phyloP scores from a whole-genome alignment of 1,140 invertebrate species.

The Odontomachus brunneus region DNA sequence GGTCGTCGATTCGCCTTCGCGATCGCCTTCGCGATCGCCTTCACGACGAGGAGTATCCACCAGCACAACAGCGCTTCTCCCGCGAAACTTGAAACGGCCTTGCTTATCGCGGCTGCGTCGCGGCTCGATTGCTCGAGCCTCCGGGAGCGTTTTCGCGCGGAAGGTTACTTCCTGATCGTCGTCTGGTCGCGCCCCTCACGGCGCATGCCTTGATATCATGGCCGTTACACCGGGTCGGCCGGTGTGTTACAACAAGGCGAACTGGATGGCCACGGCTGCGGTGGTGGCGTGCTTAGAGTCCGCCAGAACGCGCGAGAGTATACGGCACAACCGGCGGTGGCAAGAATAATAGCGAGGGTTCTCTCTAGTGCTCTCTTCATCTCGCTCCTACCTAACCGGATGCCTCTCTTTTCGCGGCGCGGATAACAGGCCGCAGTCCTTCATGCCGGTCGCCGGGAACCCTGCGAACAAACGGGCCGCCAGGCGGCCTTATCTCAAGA shows the following conservation, averaged over 20 bases:
- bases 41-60: too few relatives aligned
- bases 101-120: slow-evolving; percentile 4
- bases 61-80: background rate
- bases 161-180: slow-evolving; percentile 19
- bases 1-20: too few relatives aligned
- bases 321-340: slow-evolving; percentile 51
- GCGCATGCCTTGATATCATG: slow-evolving; percentile 58
- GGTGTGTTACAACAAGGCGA: slow-evolving; percentile 9
- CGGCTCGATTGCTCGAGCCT: background rate
- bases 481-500: slow-evolving; percentile 82
- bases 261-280: slow-evolving; percentile 39
- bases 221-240: slow-evolving; percentile 36
- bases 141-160: slow-evolving; percentile 8
- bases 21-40: too few relatives aligned
- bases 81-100: slow-evolving; percentile 26
- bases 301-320: slow-evolving; percentile 33
- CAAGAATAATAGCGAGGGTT: slow-evolving; percentile 63
- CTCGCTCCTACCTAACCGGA: slow-evolving; percentile 46
- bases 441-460: slow-evolving; percentile 79
- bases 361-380: slow-evolving; percentile 33
- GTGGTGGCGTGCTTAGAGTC: slow-evolving; percentile 35
- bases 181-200: slow-evolving; percentile 18
- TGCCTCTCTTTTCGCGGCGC: slow-evolving; percentile 70
- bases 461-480: slow-evolving; percentile 82
- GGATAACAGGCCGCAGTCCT: slow-evolving; percentile 82